A percentile compares a stretch with the other conserved stretches of the same genome.
Conservation (phyloP, 2,797 vertebrate species). For the Coregonus suidteri region DNA sequence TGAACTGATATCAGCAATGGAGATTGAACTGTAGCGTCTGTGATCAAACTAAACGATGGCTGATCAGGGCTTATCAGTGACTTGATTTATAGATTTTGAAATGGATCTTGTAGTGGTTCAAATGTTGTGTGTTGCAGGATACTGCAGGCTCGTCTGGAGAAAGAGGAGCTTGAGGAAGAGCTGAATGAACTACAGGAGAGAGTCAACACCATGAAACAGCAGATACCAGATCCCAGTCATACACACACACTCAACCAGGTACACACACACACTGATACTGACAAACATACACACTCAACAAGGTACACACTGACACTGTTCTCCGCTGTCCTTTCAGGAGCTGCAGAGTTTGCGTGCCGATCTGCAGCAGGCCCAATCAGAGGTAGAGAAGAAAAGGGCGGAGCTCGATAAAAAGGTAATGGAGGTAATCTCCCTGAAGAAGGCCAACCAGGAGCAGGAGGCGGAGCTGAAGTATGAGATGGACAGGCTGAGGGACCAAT, state of each 20-base stretch:
- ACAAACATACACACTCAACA: not conserved
- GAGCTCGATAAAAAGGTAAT: conserved; percentile 77
- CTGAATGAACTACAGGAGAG: conserved; percentile 82
- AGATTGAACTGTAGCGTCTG: not conserved
- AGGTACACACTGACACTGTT: conserved; percentile 41
- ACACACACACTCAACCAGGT: conserved; percentile 81
- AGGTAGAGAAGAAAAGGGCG: conserved; percentile 73
- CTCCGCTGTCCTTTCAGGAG: conserved; percentile 70
- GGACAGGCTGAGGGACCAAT: conserved; percentile 77
- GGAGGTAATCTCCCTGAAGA: conserved; percentile 79
- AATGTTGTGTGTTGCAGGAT: conserved; percentile 73
- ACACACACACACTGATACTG: conserved; percentile 16
- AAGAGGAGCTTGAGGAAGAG: conserved; percentile 92
- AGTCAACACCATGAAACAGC: conserved; percentile 72
- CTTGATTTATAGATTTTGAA: conserved; percentile 18
- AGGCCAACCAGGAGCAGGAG: conserved; percentile 73
- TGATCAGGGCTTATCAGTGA: conserved; percentile 19
- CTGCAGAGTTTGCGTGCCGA: conserved; percentile 69
- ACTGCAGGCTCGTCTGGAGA: conserved; percentile 87
- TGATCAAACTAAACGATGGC: conserved; percentile 21
- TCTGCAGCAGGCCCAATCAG: conserved; percentile 70
- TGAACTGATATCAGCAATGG: not conserved
- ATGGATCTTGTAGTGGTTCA: not conserved
- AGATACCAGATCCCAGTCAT: conserved; percentile 71
- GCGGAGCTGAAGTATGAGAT: conserved; percentile 78